Base-by-base conservation (phyloP, 2,888 invertebrate species). In the Andrena hattorfiana region DNA sequence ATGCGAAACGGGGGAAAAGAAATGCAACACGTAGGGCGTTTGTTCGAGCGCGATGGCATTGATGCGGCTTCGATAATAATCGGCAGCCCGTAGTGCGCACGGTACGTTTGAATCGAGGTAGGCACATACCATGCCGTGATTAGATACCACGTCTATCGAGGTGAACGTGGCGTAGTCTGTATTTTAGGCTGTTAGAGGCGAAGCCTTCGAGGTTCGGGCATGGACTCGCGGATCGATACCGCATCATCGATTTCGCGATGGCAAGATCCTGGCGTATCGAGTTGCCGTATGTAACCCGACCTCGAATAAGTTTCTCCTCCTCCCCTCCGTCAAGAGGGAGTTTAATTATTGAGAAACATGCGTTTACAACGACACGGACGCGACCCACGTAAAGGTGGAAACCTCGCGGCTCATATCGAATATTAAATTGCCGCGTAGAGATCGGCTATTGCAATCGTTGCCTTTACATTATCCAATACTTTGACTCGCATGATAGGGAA, bases 261-360 rank as follows among this genome's bases (percentile, higher is more conserved):
- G 73, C 80, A 74, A 67, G 81, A 86, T 78, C 77, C 75, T 84
- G 56, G 48, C 81, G 62, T 59, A 69, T 73, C 79, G 79, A 23
- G 74, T 69, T 54, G 32, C 71, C 30, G 62, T 51, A 69, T 66
- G 81, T 56, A 76, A 82, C 79, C 77, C 72, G 87, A 77, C 85
- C 87, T 85, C 86, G 68, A 83, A 85, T 76, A 74, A 80, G 68
- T 82, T 70, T 42, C 42, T 13, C 63, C 79, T 10, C 10, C 35
- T n/a, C 66, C 72, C 68, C 54, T 0, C 67, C 72, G 77, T 76
- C 77, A 68, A 77, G 63, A 79, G 70, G 84, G 86, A 85, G 87
- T 87, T 87, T 42, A 87, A 86, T 86, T 86, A 87, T 80, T 85
- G 85, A 83, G 87, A 86, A 83, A 81, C 85, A 76, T 67, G 77